Evolutionary conservation across 2,888 invertebrate genomes (phyloP).

Genomic region (Monochamus alternatus): DNA sequence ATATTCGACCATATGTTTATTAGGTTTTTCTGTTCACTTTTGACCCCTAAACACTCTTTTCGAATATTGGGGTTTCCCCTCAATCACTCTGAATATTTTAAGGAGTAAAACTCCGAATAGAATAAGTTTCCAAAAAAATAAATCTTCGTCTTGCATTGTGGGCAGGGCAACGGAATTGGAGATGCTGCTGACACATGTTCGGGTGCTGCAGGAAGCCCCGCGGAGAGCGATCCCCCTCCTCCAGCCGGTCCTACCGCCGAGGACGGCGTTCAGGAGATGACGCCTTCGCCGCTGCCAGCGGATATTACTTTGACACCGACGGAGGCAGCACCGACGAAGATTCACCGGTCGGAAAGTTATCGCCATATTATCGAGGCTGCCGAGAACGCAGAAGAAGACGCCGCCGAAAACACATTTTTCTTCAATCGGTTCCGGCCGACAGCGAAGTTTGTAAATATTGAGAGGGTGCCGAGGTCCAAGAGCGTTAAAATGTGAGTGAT

Average conservation of each 20-base stretch:
- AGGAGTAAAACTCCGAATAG: background rate
- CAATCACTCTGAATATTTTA: background rate
- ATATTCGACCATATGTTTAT: too few species aligned
- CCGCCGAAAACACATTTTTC: constrained; percentile 58
- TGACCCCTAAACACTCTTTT: too few species aligned
- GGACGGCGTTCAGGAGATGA: constrained; percentile 15
- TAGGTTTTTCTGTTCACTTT: too few species aligned
- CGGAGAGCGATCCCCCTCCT: constrained; percentile 24
- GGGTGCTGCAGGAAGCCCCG: constrained; percentile 67
- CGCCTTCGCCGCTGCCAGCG: constrained; percentile 61
- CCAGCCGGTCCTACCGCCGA: constrained; percentile 31
- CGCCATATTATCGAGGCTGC: constrained; percentile 69
- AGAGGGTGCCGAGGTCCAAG: constrained; percentile 66
- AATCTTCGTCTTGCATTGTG: constrained; percentile 65
- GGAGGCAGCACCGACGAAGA: constrained; percentile 73
- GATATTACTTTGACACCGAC: constrained; percentile 64
- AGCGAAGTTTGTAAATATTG: constrained; percentile 68
- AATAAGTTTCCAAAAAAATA: constrained; percentile 46
- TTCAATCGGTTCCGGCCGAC: constrained; percentile 68
- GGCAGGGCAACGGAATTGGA: constrained; percentile 72
- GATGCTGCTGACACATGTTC: constrained; percentile 74
- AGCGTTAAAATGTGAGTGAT: constrained; percentile 67
- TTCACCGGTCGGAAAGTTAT: constrained; percentile 73
- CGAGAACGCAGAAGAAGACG: constrained; percentile 59
- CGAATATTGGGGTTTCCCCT: too few species aligned